Evolutionary conservation across 2,888 invertebrate genomes (phyloP), one percentile per base, ranked within the genome.

Genomic region (Cheilosia scutellata): DNA sequence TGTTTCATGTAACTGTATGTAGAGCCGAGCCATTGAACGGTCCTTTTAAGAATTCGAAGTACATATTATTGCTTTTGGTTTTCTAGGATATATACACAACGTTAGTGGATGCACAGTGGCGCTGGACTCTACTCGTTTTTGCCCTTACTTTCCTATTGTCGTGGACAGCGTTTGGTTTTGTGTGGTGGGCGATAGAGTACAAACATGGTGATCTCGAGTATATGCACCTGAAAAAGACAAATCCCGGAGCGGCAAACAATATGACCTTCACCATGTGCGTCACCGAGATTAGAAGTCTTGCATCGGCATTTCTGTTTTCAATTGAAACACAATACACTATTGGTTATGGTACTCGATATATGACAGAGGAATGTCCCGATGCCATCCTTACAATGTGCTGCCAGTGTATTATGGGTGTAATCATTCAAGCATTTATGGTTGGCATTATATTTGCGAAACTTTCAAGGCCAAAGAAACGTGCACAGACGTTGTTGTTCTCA

Each of bases 251-350:
- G 72, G 89, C 89, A 62, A 89, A 88, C 75, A 92, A 92, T 65
- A 93, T 93, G 88, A 93, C 93, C 75, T 94, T 95, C 93, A 82
- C 97, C 96, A 68, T 99, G 97, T 99, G 99, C 91, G 96, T 99
- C 82, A 94, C 94, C 66, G 96, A 97, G 89, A 96, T 99, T 87
- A 94, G 95, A 89, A 95, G 97, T 72, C 98, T 99, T 92, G 96
- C 97, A 63, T 97, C 98, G 62, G 98, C 98, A 90, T 98, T 99
- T 92, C 94, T 99, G 57, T 99, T 98, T 93, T 98, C 98, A 88
- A 96, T 99, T 66, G 99, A 99, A 94, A 98, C 98, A 2, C 98
- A 99, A 91, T 98, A 98, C 92, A 99, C 98, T 7, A 98, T 98
- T 88, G 98, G 92, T 66, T 93, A 93, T 86, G 92, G 92, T 47